Evolutionary conservation across 1,140 invertebrate genomes (phyloP).

Genomic region (Psix sp.): DNA sequence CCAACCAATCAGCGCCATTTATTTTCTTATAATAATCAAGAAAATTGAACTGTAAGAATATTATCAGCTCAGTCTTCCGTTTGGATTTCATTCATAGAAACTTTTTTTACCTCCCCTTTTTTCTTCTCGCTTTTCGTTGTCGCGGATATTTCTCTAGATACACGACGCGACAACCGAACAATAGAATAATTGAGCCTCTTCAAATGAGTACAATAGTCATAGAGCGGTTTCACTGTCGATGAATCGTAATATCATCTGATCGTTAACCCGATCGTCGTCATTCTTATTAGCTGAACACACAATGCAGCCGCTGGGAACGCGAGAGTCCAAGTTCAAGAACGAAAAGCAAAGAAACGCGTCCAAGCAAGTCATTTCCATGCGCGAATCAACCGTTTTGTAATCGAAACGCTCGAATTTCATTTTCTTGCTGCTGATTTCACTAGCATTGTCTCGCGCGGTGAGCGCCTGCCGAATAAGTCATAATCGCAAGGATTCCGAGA

Average conservation of each 20-base stretch:
- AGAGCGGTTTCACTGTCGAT: conserved; percentile 39
- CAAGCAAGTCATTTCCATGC: no score
- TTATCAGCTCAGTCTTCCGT: background rate
- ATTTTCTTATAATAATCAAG: conserved; percentile 39
- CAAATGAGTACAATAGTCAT: conserved; percentile 45
- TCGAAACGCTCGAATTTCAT: conserved; percentile 19
- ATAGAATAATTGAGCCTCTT: conserved; percentile 32
- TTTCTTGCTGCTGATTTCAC: conserved; percentile 37
- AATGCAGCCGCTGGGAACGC: conserved; percentile 8
- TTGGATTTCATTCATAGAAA: background rate
- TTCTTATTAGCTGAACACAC: conserved; percentile 29
- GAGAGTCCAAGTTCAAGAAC: conserved; percentile 28
- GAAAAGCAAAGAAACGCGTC: background rate
- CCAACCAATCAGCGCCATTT: conserved; percentile 53
- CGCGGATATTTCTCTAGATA: background rate
- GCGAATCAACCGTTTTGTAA: conserved; percentile 3
- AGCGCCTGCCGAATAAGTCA: conserved; percentile 41
- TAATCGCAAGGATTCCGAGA: conserved; percentile 27
- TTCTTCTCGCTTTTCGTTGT: no score
- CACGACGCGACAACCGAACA: conserved; percentile 16
- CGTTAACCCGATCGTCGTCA: conserved; percentile 41
- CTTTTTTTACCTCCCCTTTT: no score
- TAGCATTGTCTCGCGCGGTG: conserved; percentile 34
- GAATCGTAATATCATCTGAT: conserved; percentile 43
- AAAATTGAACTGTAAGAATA: conserved; percentile 25